A percentile compares a stretch with the other conserved stretches of the same genome.
Conservation (phyloP, 2,888 invertebrate species). For the Sipha maydis region DNA sequence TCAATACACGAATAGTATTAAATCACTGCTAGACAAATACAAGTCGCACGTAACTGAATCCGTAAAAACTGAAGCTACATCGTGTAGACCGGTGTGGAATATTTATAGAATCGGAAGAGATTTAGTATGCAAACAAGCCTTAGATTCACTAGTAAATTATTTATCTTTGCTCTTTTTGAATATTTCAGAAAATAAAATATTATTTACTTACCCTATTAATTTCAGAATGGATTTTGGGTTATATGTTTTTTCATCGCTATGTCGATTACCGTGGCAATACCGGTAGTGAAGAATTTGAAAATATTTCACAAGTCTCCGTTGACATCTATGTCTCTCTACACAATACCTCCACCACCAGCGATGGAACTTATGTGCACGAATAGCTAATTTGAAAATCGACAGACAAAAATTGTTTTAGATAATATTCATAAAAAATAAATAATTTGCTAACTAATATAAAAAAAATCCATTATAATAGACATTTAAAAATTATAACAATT, state of each 20-base stretch:
- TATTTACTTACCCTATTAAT: background rate
- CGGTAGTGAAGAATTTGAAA: conserved; percentile 55
- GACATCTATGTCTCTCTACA: conserved; percentile 52
- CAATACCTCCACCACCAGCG: conserved; percentile 50
- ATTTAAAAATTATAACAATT: background rate
- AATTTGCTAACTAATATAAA: background rate
- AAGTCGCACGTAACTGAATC: conserved; percentile 44
- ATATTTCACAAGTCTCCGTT: conserved; percentile 52
- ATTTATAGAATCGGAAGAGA: conserved; percentile 56
- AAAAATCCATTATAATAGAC: background rate
- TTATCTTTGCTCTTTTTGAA: background rate
- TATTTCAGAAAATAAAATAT: background rate
- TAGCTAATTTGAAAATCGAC: conserved; percentile 17
- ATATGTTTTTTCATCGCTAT: conserved; percentile 52
- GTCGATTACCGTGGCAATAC: conserved; percentile 50
- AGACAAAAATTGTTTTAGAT: background rate
- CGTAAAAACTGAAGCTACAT: conserved; percentile 25
- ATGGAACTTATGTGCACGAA: conserved; percentile 50
- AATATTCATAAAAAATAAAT: background rate
- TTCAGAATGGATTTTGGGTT: conserved; percentile 59
- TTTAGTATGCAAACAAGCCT: conserved; percentile 49
- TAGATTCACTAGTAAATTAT: conserved; percentile 41
- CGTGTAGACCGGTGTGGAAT: conserved; percentile 57
- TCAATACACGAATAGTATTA: conserved; percentile 37
- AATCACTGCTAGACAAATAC: conserved; percentile 43